A percentile compares a stretch with the other conserved stretches of the same genome.
Evolutionary conservation across 1,140 invertebrate genomes (phyloP).

Genomic region (Glossosoma conforme): DNA sequence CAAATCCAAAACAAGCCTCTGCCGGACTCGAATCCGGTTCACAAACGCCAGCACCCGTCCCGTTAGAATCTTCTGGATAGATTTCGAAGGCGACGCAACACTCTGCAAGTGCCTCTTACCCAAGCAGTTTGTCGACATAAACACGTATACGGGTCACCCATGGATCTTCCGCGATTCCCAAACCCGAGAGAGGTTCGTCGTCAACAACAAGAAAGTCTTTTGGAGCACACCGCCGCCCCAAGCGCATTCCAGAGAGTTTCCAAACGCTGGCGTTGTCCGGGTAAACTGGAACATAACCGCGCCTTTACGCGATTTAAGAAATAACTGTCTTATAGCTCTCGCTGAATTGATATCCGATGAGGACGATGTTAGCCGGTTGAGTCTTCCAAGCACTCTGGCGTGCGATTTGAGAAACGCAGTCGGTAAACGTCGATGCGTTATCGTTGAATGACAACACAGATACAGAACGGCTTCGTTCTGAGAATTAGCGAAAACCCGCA

Average conservation of each 20-base stretch:
- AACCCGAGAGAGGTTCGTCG: conserved; percentile 52
- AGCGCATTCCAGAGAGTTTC: neutral
- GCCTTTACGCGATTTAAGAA: conserved; percentile 17
- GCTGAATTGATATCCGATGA: conserved; percentile 1
- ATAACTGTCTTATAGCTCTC: conserved; percentile 11
- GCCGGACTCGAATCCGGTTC: conserved; percentile 13
- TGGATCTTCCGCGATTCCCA: conserved; percentile 65
- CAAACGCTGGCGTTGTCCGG: conserved; percentile 39
- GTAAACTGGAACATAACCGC: conserved; percentile 13
- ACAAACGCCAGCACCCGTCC: conserved; percentile 11
- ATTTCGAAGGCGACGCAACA: conserved; percentile 11
- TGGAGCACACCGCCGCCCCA: conserved; percentile 2
- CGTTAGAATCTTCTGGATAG: conserved; percentile 22
- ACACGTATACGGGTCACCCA: conserved; percentile 67
- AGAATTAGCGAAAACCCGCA: too few species aligned
- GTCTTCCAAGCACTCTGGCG: conserved; percentile 12
- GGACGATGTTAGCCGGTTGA: conserved; percentile 2
- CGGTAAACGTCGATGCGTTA: too few species aligned
- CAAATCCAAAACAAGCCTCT: conserved; percentile 6
- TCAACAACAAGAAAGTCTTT: conserved; percentile 40
- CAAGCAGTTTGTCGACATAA: conserved; percentile 39
- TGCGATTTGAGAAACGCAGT: conserved; percentile 12
- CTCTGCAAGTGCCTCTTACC: conserved; percentile 10
- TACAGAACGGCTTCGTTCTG: too few species aligned
- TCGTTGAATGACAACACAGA: too few species aligned